Percentiles rank a stretch among this genome's conserved stretches.
Evolutionary conservation across 2,888 invertebrate genomes (phyloP).

Genomic region (Phaedon cochleariae): DNA sequence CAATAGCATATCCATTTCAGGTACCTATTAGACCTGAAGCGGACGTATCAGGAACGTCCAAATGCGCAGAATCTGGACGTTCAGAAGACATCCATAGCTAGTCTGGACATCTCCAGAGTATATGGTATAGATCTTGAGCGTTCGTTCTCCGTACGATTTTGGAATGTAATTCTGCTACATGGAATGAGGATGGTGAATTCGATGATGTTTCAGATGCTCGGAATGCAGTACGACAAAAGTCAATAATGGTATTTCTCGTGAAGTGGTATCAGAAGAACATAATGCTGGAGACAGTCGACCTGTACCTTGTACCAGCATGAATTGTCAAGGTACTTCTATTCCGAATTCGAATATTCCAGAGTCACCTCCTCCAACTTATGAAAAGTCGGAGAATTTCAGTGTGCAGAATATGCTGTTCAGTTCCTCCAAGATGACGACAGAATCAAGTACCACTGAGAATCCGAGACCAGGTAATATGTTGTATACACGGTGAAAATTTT

Average conservation of each 20-base stretch:
- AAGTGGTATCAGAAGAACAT: not conserved
- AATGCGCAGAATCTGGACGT: no score
- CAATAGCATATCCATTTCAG: no score
- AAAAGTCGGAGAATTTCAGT: constrained; percentile 18
- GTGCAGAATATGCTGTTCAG: not conserved
- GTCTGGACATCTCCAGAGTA: no score
- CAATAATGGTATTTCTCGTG: not conserved
- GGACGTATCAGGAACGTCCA: no score
- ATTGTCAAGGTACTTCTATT: constrained; percentile 39
- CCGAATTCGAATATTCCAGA: constrained; percentile 41
- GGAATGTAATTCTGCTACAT: no score
- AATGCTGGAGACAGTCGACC: not conserved
- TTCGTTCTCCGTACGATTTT: no score
- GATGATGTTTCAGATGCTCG: constrained; percentile 19
- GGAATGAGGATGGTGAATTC: no score
- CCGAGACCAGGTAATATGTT: constrained; percentile 20
- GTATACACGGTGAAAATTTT: no score
- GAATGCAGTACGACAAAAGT: constrained; percentile 16
- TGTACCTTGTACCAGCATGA: constrained; percentile 36
- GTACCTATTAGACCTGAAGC: no score
- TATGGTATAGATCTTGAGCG: no score
- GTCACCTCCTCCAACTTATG: constrained; percentile 49
- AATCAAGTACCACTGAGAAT: not conserved
- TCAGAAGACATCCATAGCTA: no score
- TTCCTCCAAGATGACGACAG: not conserved